phyloP scores from a whole-genome alignment of 2,888 invertebrate species.

The Xanthorhoe designata region DNA sequence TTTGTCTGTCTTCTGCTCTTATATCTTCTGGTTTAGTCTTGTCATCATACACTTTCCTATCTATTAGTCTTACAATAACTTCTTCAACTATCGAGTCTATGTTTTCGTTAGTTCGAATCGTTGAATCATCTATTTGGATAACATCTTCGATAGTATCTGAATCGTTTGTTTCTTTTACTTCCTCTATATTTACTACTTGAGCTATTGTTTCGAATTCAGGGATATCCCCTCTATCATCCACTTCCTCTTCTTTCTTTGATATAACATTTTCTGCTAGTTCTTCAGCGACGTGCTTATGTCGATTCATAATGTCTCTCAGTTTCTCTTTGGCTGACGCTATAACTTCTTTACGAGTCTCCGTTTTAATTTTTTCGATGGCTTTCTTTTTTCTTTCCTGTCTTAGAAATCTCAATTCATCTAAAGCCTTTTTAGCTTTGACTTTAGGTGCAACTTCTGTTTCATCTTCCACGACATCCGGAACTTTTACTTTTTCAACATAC shows the following conservation, averaged over 20 bases:
- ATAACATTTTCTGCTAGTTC: slow-evolving; percentile 64
- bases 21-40: slow-evolving; percentile 82
- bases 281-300: slow-evolving; percentile 75
- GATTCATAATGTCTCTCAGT: slow-evolving; percentile 79
- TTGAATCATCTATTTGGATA: slow-evolving; percentile 44
- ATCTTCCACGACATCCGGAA: slow-evolving; percentile 27
- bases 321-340: slow-evolving; percentile 82
- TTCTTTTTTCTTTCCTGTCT: slow-evolving; percentile 74
- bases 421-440: slow-evolving; percentile 61
- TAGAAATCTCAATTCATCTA: slow-evolving; percentile 65
- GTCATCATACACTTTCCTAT: slow-evolving; percentile 83
- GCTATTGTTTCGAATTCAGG: slow-evolving; percentile 56
- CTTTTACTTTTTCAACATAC: slow-evolving; percentile 13
- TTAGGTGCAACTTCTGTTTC: slow-evolving; percentile 41
- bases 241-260: slow-evolving; percentile 49
- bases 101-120: slow-evolving; percentile 62
- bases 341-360: slow-evolving; percentile 78
- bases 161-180: slow-evolving; percentile 39
- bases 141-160: slow-evolving; percentile 39
- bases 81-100: slow-evolving; percentile 80
- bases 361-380: slow-evolving; percentile 78
- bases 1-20: slow-evolving; percentile 72
- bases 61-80: slow-evolving; percentile 75
- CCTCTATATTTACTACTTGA: slow-evolving; percentile 40
- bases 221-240: slow-evolving; percentile 68